Conservation (phyloP, 2,113 vertebrate genomes). For the Microcebus murinus region DNA sequence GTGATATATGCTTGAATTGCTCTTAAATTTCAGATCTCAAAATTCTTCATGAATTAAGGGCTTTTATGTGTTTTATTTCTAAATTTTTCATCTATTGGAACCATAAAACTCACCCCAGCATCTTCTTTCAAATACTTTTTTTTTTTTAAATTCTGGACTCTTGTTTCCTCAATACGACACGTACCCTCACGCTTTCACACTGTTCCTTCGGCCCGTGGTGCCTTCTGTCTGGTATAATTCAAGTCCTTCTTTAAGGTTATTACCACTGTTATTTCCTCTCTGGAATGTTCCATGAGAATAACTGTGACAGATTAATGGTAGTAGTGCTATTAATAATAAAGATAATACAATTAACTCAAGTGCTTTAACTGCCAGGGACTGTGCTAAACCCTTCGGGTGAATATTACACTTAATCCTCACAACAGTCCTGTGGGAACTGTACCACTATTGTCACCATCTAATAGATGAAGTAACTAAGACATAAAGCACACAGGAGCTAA, state of each 20-base stretch:
- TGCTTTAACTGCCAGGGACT: neutral
- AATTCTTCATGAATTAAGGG: neutral
- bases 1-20: neutral
- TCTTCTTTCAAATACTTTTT: neutral
- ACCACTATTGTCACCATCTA: neutral
- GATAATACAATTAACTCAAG: neutral
- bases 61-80: neutral
- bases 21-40: neutral
- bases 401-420: neutral
- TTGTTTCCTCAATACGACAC: neutral
- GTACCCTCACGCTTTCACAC: fast-evolving
- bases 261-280: neutral
- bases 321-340: neutral
- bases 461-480: neutral
- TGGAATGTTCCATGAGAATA: neutral
- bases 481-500: neutral
- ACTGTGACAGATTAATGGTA: neutral
- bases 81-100: neutral
- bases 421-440: neutral
- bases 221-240: neutral
- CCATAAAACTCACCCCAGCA: neutral
- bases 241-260: neutral
- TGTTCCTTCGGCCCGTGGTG: neutral
- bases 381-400: neutral
- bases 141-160: neutral